phyloP scores from a whole-genome alignment of 2,113 vertebrate species.

The Dromaius novaehollandiae region DNA sequence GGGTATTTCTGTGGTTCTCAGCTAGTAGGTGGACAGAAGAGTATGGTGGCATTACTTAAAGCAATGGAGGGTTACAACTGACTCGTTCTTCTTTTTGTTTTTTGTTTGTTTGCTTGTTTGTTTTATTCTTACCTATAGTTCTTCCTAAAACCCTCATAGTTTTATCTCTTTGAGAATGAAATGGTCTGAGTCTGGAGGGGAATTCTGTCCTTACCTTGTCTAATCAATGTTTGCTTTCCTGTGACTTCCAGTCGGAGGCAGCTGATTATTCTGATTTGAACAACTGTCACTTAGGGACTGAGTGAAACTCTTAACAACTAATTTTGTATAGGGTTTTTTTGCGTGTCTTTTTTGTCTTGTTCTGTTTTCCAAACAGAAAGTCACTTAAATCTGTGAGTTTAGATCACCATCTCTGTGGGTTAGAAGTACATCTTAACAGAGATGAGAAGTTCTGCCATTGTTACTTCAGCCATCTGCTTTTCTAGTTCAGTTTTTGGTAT shows the following conservation, averaged over 20 bases:
- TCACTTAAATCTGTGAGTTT: neutral
- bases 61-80: neutral
- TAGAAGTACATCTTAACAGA: neutral
- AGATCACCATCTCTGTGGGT: neutral
- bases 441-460: neutral
- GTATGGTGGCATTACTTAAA: neutral
- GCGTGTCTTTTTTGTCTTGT: neutral
- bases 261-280: neutral
- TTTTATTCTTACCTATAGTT: neutral
- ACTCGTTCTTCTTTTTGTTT: neutral
- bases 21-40: neutral
- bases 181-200: neutral
- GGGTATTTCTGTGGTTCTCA: neutral
- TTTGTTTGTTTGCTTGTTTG: no score
- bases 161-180: neutral
- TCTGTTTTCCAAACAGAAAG: neutral
- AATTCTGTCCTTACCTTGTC: neutral
- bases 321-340: neutral
- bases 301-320: neutral
- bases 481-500: conserved; percentile 2
- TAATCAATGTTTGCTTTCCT: neutral
- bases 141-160: neutral
- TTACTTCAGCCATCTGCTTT: neutral
- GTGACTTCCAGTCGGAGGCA: neutral
- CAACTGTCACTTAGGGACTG: neutral